phyloP scores from a whole-genome alignment of 2,888 invertebrate species.

The Platycheirus rosarum region DNA sequence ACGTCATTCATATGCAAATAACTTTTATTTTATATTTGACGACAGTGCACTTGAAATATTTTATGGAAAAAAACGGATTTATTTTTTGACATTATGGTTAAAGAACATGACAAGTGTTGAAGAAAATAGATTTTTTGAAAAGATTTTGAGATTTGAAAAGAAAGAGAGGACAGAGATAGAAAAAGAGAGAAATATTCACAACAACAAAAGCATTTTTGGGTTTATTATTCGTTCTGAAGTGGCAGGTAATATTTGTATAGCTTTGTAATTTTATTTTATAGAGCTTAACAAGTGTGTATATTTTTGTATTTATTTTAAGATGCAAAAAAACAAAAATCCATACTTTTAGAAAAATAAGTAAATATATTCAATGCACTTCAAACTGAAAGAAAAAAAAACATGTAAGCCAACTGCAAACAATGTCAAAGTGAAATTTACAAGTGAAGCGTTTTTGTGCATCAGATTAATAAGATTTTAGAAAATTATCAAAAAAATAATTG shows the following conservation, averaged over 20 bases:
- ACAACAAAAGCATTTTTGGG: constrained; percentile 55
- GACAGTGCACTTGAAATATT: constrained; percentile 62
- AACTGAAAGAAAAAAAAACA: constrained; percentile 29
- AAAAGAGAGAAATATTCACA: constrained; percentile 37
- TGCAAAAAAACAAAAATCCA: constrained; percentile 39
- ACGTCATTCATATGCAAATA: constrained; percentile 40
- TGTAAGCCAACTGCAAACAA: constrained; percentile 49
- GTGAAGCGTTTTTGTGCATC: too few relatives aligned
- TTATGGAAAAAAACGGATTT: constrained; percentile 23
- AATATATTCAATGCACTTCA: too few relatives aligned
- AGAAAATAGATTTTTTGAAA: not conserved
- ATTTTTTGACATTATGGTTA: constrained; percentile 17
- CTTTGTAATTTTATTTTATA: constrained; percentile 5
- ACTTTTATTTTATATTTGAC: constrained; percentile 21
- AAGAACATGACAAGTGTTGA: constrained; percentile 58
- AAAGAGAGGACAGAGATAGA: constrained; percentile 2
- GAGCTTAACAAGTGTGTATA: constrained; percentile 53
- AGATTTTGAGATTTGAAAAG: constrained; percentile 3
- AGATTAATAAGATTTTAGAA: too few relatives aligned
- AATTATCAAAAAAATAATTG: too few relatives aligned
- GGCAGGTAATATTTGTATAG: constrained; percentile 5
- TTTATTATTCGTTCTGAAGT: not conserved
- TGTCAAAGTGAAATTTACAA: not conserved
- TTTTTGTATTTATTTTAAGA: constrained; percentile 49
- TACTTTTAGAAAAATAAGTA: too few relatives aligned